A percentile compares a stretch with the other conserved stretches of the same genome.
Conservation (phyloP, 2,888 invertebrate species). For the Fissipunctia ypsillon region DNA sequence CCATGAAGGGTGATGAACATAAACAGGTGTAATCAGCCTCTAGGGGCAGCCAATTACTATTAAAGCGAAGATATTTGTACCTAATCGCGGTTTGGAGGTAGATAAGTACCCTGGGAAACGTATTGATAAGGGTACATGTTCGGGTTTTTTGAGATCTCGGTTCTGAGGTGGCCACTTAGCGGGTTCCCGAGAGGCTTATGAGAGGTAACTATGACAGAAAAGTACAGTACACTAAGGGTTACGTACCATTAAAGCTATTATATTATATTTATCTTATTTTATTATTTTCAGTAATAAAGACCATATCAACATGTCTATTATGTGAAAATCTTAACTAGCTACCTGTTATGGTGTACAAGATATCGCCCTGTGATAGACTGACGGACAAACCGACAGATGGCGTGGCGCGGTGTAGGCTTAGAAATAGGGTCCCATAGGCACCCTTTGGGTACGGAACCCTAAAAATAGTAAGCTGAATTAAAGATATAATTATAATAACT, state of each 20-base stretch:
- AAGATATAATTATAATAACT: too few relatives aligned
- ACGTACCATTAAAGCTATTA: too few relatives aligned
- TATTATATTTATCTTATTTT: neutral
- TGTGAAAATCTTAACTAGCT: too few relatives aligned
- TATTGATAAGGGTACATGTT: slow-evolving; percentile 11
- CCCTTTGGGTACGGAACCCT: neutral
- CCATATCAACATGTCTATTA: neutral
- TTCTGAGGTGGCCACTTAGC: neutral
- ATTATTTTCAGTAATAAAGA: neutral
- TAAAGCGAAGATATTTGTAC: slow-evolving; percentile 15
- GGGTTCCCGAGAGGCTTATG: neutral
- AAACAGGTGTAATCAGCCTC: slow-evolving; percentile 25
- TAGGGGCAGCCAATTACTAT: slow-evolving; percentile 19
- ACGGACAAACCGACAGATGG: too few relatives aligned
- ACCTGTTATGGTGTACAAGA: neutral
- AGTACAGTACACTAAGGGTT: neutral
- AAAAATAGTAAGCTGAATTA: neutral
- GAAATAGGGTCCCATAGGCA: neutral
- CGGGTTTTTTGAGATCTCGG: neutral
- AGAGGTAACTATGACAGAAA: neutral
- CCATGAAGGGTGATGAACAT: slow-evolving; percentile 17
- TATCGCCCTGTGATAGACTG: neutral
- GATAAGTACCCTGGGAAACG: neutral
- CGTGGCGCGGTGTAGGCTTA: neutral
- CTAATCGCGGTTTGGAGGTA: neutral